A percentile compares a stretch with the other conserved stretches of the same genome.
These are phyloP conservation scores for Dioctria linearis DNA, from an alignment of 2,888 invertebrate species.

Conservation along the genomic window DNA sequence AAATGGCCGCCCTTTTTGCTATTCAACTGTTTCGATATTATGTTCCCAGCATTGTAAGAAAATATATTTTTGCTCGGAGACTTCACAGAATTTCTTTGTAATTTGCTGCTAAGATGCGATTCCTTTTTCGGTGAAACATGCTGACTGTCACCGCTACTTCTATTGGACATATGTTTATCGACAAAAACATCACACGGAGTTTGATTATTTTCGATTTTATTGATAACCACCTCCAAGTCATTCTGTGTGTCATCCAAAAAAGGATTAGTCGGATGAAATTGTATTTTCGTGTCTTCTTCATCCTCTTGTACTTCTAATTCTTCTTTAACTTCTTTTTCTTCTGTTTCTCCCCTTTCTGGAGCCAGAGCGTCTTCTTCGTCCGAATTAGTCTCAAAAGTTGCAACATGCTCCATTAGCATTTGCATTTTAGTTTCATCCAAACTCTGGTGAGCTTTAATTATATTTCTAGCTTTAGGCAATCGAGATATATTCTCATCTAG, in stretches of 20 bases:
- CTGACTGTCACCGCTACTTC: constrained; percentile 12
- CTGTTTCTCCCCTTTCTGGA: background rate
- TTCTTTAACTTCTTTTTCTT: background rate
- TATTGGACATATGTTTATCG: constrained; percentile 21
- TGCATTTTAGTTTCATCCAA: constrained; percentile 76
- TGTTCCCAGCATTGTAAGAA: constrained; percentile 61
- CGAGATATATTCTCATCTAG: constrained; percentile 78
- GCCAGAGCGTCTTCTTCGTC: constrained; percentile 4
- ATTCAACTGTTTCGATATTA: constrained; percentile 64
- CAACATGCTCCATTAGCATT: constrained; percentile 65
- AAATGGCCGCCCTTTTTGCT: constrained; percentile 72
- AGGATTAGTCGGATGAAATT: constrained; percentile 69
- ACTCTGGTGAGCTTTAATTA: constrained; percentile 78
- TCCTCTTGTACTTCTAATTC: background rate
- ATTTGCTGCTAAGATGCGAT: constrained; percentile 10
- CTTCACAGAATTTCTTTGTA: constrained; percentile 60
- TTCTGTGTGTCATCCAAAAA: constrained; percentile 65
- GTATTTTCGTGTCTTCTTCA: constrained; percentile 53
- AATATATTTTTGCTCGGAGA: constrained; percentile 66
- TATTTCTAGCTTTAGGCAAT: constrained; percentile 64
- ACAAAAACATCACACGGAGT: background rate
- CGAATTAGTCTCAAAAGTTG: constrained; percentile 40
- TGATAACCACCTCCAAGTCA: constrained; percentile 1
- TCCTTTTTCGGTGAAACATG: constrained; percentile 51
- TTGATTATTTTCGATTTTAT: constrained; percentile 18